These are phyloP conservation scores for Polyommatus iphigenia DNA, from an alignment of 2,888 invertebrate genomes.

Conservation along the genomic window DNA sequence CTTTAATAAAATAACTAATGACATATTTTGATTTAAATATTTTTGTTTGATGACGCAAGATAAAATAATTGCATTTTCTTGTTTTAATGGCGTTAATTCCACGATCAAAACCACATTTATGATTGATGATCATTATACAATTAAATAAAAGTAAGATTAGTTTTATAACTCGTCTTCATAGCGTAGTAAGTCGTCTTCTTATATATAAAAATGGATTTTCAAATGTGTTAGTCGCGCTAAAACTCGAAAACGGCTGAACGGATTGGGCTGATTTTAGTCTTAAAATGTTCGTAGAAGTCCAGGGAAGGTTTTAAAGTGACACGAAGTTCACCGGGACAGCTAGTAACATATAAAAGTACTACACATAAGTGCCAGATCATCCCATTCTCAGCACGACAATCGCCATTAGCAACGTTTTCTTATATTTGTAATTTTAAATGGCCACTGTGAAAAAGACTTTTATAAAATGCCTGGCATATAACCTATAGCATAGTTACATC, in stretches of 20 bases:
- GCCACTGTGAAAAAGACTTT: not conserved
- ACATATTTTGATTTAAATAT: no score
- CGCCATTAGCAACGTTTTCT: not conserved
- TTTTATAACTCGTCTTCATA: not conserved
- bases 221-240: no score
- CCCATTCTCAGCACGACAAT: not conserved
- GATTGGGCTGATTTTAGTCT: no score
- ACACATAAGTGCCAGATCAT: not conserved
- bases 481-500: not conserved
- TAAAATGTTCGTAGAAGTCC: no score
- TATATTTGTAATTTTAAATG: not conserved
- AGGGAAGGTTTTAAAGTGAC: no score
- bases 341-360: not conserved
- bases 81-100: not conserved
- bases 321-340: no score
- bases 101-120: not conserved
- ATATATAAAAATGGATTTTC: no score
- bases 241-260: no score
- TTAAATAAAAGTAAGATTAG: not conserved
- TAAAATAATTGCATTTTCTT: not conserved
- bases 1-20: no score
- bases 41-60: not conserved
- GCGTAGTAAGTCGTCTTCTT: not conserved
- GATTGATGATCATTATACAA: not conserved
- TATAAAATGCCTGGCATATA: not conserved